Base-by-base conservation (phyloP, 2,888 invertebrate genomes). In the Ferdinandea cuprea region DNA sequence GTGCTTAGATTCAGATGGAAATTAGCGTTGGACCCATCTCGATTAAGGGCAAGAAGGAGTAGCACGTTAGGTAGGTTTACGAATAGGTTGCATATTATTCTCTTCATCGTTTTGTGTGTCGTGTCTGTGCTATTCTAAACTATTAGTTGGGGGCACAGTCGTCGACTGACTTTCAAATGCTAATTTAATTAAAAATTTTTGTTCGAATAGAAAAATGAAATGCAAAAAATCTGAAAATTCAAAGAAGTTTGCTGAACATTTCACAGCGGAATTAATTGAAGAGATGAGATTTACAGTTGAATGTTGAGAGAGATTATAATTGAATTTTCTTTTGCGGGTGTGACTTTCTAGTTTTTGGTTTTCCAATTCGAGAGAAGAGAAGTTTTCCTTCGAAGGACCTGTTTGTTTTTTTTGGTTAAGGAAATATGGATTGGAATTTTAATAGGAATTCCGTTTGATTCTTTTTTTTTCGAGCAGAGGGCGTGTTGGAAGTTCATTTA, bases 241-340 rank as follows among this genome's bases (percentile, higher is more conserved):
- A 17, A 52, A 61, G 61, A 80, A 69, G 54, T 69, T 72, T 5
- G 37, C 15, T 52, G 2, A 52, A 44, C 65, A 72, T 44, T 76
- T 71, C 44, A 46, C 44, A 44, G 50, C 42, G 72, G 42, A 77
- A 83, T 78, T 83, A 83, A 83, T 83, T 83, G 78, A 83, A 83
- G 83, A 83, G 83, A 83, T 83, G 83, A 73, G 83, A 78, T 83
- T 83, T 73, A 78, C 72, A 83, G 72, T 83, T 48, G 72, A 44
- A 72, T 63, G 72, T 77, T 63, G 83, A n/a, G n/a, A n/a, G n/a
- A n/a, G 72, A 83, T 61, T 83, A 78, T 83, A 83, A 83, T 83
- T 78, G 83, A 83, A 78, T 83, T 83, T 83, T 68, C 83, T 66
- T 73, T 58, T 50, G 73, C 72, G 73, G 72, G 68, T 83, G 83